Evolutionary conservation across 2,888 invertebrate genomes (phyloP), one percentile per base, ranked within the genome.

Genomic region (Amblyteles armatorius): DNA sequence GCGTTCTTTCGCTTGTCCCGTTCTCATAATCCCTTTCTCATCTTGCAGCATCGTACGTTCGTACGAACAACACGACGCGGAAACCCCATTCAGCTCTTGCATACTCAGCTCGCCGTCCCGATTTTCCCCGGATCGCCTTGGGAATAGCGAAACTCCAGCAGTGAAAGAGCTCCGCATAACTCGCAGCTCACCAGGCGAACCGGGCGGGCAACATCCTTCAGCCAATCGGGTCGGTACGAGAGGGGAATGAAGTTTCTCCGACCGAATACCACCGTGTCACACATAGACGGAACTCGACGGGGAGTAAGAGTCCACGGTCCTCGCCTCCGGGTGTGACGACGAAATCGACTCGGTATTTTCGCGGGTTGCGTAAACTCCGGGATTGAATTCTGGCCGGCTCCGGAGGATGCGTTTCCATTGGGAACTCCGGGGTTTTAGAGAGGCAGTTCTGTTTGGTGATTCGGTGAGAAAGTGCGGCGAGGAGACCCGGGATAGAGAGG

Each of bases 301-400:
- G 48, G 69, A 65, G 50, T 48, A 4, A 57, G 22, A 73, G 69
- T 74, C 50, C 48, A 63, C 50, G 40, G 69, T 76, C 44, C 26
- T 79, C 73, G 77, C 67, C 50, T 71, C 33, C 22, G 67, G 67
- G 74, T 67, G 72, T 33, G 55, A 77, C 52, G 82, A 50, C 67
- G 72, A 77, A 85, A 80, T 85, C 60, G 79, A 69, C 44, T 68
- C 52, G 82, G 44, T 82, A 57, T 82, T 72, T 85, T 79, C 63
- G 72, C 57, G 50, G 68, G 57, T 60, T 63, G 77, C 72, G 79
- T 68, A 72, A 72, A 79, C 76, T 79, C 68, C n/a, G 68, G 22
- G 67, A 85, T 82, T 80, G 79, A 79, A 82, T 80, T 79, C 13
- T 4, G 48, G 4, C 60, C 16, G 19, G 44, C 50, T 69, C 48